phyloP scores from a whole-genome alignment of 1,140 invertebrate species.

The Apis cerana region DNA sequence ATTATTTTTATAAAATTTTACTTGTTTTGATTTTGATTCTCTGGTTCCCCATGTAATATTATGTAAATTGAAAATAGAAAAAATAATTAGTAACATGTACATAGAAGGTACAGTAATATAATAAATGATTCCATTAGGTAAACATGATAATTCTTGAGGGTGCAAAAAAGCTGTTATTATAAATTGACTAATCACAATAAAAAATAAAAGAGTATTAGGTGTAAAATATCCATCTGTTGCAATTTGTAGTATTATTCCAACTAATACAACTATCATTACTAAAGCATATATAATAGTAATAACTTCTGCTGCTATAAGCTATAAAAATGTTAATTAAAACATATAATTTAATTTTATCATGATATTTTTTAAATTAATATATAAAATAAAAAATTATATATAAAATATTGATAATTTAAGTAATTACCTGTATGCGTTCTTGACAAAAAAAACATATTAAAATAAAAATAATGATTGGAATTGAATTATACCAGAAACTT shows the following conservation, averaged over 20 bases:
- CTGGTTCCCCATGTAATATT: conserved; percentile 95
- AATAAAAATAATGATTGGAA: conserved; percentile 89
- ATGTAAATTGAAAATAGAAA: conserved; percentile 95
- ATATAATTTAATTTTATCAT: not conserved
- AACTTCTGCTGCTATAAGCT: conserved; percentile 89
- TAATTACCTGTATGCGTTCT: conserved; percentile 86
- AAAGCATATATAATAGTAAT: conserved; percentile 91
- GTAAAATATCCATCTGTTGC: conserved; percentile 89
- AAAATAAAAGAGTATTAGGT: conserved; percentile 90
- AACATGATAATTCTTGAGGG: conserved; percentile 91
- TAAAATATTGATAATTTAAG: not conserved
- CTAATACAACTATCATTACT: conserved; percentile 95
- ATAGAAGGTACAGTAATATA: conserved; percentile 96
- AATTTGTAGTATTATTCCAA: conserved; percentile 92
- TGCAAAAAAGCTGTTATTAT: conserved; percentile 89
- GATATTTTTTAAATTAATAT: not conserved
- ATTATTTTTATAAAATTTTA: conserved; percentile 31
- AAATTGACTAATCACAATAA: conserved; percentile 84
- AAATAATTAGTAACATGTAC: conserved; percentile 96
- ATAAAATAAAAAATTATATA: not conserved
- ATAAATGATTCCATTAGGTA: conserved; percentile 91
- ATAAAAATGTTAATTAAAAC: conserved; percentile 52
- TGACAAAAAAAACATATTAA: conserved; percentile 88
- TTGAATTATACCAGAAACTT: conserved; percentile 90
- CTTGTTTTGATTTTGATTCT: conserved; percentile 81